Conservation (phyloP, 2,113 vertebrate genomes). For the Tragelaphus scriptus region DNA sequence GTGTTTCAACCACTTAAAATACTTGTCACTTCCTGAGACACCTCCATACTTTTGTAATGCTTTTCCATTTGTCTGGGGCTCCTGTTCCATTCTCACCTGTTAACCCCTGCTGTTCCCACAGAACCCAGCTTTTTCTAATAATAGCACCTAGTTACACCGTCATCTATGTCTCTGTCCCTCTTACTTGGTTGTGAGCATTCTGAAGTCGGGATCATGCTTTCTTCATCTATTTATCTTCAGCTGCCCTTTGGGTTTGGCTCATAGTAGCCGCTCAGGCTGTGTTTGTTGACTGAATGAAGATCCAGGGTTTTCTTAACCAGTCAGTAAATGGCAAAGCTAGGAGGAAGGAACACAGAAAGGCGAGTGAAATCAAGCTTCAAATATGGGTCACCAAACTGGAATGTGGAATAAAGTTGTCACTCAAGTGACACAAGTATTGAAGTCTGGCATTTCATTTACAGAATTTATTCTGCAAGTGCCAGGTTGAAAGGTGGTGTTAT, state of each 20-base stretch:
- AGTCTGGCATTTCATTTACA: background rate
- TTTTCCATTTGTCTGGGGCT: background rate
- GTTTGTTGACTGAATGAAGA: background rate
- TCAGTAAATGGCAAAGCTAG: background rate
- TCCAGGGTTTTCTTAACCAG: background rate
- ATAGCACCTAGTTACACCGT: background rate
- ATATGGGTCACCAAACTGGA: background rate
- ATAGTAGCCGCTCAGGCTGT: background rate
- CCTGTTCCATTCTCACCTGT: background rate
- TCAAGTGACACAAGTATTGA: background rate
- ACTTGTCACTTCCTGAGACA: background rate
- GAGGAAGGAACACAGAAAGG: background rate
- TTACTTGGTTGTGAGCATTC: background rate
- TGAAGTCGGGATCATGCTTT: background rate
- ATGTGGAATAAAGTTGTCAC: background rate
- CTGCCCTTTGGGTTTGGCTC: background rate
- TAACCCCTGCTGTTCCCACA: background rate
- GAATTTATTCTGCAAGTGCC: background rate
- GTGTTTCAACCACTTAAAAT: background rate
- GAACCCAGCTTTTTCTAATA: background rate
- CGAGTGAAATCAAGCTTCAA: background rate
- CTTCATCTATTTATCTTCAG: background rate
- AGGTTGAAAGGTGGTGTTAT: background rate
- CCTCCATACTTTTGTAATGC: background rate
- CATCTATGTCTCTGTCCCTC: background rate